Conservation (phyloP, 2,888 invertebrate genomes). For the Erpobdella octoculata region DNA sequence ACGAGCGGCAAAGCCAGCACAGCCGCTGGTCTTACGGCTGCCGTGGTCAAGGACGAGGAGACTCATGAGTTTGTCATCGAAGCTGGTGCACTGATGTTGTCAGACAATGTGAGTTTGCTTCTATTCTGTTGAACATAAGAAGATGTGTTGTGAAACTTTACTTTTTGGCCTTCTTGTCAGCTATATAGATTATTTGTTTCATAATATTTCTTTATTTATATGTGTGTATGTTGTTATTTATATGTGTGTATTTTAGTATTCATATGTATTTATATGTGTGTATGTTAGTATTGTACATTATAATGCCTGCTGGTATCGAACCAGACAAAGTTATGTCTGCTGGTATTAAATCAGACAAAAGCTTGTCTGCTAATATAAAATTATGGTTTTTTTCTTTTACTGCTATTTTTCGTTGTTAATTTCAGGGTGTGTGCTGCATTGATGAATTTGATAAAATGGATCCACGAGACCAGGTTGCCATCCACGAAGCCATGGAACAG, state of each 20-base stretch:
- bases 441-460: constrained; percentile 99
- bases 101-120: constrained; percentile 69
- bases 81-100: constrained; percentile 98
- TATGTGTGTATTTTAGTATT: too few relatives aligned
- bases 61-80: constrained; percentile 97
- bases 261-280: too few relatives aligned
- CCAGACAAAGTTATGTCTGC: too few relatives aligned
- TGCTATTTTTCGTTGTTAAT: too few relatives aligned
- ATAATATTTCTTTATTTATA: too few relatives aligned
- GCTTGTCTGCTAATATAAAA: too few relatives aligned
- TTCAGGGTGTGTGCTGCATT: constrained; percentile 80
- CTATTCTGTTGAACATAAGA: background rate
- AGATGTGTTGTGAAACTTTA: background rate
- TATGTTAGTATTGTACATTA: too few relatives aligned
- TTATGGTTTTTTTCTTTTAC: too few relatives aligned
- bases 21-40: constrained; percentile 95
- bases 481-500: constrained; percentile 99
- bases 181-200: too few relatives aligned
- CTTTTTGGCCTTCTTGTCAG: background rate
- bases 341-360: too few relatives aligned
- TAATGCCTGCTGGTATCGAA: background rate
- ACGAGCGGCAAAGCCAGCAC: constrained; percentile 96
- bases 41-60: constrained; percentile 94
- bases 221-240: too few relatives aligned
- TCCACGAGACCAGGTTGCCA: constrained; percentile 89